phyloP scores from a whole-genome alignment of 2,113 vertebrate species.

The Cercopithecus mona region DNA sequence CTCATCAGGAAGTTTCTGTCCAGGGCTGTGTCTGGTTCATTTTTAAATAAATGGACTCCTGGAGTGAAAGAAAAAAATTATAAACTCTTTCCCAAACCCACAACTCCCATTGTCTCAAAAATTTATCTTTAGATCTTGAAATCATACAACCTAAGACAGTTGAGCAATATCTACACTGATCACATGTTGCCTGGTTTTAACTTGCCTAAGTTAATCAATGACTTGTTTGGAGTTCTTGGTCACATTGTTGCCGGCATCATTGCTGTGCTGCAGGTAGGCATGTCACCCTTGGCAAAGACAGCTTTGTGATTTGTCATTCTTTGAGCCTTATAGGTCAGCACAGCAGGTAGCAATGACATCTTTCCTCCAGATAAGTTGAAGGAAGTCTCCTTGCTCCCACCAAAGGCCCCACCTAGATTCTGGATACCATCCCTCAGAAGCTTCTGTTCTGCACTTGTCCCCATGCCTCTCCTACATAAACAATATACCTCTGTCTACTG shows the following conservation, averaged over 20 bases:
- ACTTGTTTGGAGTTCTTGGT: not conserved
- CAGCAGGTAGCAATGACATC: not conserved
- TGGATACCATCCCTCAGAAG: not conserved
- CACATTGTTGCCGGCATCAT: not conserved
- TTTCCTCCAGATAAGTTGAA: not conserved
- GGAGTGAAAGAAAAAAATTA: conserved; percentile 1
- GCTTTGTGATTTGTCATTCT: not conserved
- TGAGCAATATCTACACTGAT: not conserved
- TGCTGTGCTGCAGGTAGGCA: not conserved
- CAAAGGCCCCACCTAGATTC: not conserved
- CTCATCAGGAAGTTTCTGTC: conserved; percentile 38
- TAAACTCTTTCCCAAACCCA: not conserved
- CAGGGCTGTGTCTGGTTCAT: not conserved
- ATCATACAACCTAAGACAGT: not conserved
- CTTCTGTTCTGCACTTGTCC: not conserved
- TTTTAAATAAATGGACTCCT: conserved; percentile 19
- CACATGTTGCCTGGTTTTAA: not conserved
- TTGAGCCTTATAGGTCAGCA: not conserved
- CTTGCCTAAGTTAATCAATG: not conserved
- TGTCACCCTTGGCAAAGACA: not conserved
- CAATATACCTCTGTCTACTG: not conserved
- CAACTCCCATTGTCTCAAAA: not conserved
- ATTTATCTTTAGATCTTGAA: conserved; percentile 33
- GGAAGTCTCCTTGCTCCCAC: not conserved
- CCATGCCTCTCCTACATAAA: not conserved